Evolutionary conservation across 2,113 vertebrate genomes (phyloP).

Genomic region (Chlorocebus sabaeus): DNA sequence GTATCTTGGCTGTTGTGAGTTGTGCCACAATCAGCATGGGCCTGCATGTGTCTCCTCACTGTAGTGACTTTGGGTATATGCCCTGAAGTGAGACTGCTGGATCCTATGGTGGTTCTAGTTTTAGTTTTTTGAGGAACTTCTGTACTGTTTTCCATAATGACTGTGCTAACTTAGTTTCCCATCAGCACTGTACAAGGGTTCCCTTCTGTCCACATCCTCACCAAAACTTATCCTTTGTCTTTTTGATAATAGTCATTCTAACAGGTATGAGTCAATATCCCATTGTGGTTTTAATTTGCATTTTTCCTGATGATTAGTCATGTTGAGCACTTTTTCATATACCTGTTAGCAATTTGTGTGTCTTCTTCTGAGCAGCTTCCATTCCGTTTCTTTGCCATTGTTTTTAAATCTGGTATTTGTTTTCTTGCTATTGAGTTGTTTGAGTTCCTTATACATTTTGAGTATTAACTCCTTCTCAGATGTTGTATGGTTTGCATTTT

Average conservation of each 20-base stretch:
- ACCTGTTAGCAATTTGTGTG: not conserved
- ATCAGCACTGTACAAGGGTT: not conserved
- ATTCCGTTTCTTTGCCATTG: not conserved
- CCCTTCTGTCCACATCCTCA: not conserved
- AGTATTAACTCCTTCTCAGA: not conserved
- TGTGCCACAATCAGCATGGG: not conserved
- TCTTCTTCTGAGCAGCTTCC: not conserved
- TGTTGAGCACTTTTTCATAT: not conserved
- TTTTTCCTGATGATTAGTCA: not conserved
- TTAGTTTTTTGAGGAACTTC: not conserved
- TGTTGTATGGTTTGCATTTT: not conserved
- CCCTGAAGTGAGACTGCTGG: not conserved
- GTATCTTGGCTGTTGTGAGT: not conserved
- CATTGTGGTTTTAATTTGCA: not conserved
- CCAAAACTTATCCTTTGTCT: not conserved
- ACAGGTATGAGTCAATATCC: not conserved
- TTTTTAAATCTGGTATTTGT: not conserved
- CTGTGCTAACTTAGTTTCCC: not conserved
- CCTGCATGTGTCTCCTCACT: not conserved
- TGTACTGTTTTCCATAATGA: not conserved
- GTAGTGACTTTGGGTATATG: not conserved
- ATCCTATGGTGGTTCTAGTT: not conserved
- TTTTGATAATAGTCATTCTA: not conserved
- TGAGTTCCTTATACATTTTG: not conserved
- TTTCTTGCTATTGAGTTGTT: not conserved